Evolutionary conservation across 2,888 invertebrate genomes (phyloP).

Genomic region (Paralinhomoeus sp.): DNA sequence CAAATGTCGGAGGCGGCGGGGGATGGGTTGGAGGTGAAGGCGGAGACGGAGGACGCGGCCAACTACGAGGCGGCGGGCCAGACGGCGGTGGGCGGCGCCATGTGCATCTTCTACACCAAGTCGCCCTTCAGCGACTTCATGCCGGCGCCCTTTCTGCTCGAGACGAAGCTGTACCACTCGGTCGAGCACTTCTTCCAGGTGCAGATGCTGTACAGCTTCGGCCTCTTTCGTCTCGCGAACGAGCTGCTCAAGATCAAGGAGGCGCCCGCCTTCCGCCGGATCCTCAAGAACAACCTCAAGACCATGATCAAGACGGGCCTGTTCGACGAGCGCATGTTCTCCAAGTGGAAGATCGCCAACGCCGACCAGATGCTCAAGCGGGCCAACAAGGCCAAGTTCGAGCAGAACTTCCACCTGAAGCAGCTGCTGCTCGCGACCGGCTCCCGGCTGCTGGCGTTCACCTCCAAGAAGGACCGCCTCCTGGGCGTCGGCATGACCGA

Average conservation of each 20-base stretch:
- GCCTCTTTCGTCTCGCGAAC: slow-evolving; percentile 3
- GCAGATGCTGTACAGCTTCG: slow-evolving; percentile 4
- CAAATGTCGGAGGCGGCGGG: too few species aligned
- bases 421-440: slow-evolving; percentile 2
- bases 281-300: not conserved
- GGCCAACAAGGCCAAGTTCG: slow-evolving; percentile 3
- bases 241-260: slow-evolving; percentile 1
- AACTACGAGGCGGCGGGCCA: too few species aligned
- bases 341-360: slow-evolving; percentile 1
- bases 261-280: not conserved
- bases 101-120: slow-evolving; percentile 5
- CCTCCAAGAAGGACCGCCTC: slow-evolving; percentile 1
- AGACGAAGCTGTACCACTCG: slow-evolving; percentile 1
- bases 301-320: not conserved
- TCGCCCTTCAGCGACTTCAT: slow-evolving; percentile 4
- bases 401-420: slow-evolving; percentile 3
- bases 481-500: slow-evolving; percentile 6
- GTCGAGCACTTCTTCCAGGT: slow-evolving; percentile 5
- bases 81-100: not conserved
- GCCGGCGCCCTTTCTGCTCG: slow-evolving; percentile 1
- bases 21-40: too few species aligned
- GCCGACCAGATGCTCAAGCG: not conserved
- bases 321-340: slow-evolving; percentile 4
- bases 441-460: slow-evolving; percentile 2
- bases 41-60: too few species aligned